Evolutionary conservation across 2,113 vertebrate genomes (phyloP), one percentile per base, ranked within the genome.

Genomic region (Sinocyclocheilus anophthalmus): DNA sequence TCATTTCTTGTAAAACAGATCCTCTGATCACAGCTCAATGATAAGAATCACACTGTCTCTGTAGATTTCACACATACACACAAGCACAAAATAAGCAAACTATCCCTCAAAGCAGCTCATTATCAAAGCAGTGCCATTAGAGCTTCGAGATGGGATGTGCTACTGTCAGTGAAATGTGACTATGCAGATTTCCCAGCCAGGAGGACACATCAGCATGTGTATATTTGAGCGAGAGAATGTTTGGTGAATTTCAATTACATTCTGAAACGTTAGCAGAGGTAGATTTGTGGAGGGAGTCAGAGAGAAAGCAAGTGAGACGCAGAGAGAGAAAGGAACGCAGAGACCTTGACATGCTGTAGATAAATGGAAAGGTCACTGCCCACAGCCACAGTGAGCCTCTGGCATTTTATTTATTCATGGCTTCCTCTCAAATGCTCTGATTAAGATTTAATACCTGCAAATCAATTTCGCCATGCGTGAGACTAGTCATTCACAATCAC

Each of bases 301-400:
- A 9, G 42, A 42, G 42, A 42, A 42, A 9, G 42, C 42, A 42
- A 42, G 42, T 1, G 42, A 42, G 75, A 55, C 33, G 76, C 1
- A 26, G 8, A 76, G 59, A 73, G 76, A n/a, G 75, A 89, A 86
- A 86, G 88, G 81, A 80, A 85, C 55, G 26, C 7, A 39, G 69
- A 75, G 89, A 86, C 88, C 86, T 89, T 87, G 86, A 85, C 84
- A 87, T 50, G 77, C 78, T 63, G 83, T 92, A 85, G 92, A 93
- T 92, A 90, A 93, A 92, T 81, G 89, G 90, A 86, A 83, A 92
- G 90, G 90, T 91, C 87, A 88, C 73, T 22, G 84, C 88, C 76
- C 26, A 84, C 84, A 90, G 92, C 84, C 86, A 48, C 81, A 81
- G 84, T 84, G 88, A 89, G 86, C 86, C 84, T 83, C 65, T 81